Conservation (phyloP, 2,888 invertebrate genomes). For the Lomographa bimaculata region DNA sequence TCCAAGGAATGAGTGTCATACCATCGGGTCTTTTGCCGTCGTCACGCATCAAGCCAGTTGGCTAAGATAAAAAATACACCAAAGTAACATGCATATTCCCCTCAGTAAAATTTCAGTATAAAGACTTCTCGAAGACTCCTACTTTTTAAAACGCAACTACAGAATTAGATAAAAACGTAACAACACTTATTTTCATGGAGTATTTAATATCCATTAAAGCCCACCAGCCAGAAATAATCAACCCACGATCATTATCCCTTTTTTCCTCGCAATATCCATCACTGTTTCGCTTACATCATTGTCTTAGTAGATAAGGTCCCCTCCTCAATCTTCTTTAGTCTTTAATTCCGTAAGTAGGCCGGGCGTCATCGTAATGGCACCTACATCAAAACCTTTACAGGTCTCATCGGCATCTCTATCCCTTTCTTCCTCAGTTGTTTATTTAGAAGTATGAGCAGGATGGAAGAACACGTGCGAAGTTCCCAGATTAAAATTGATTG, state of each 20-base stretch:
- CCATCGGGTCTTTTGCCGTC: no score
- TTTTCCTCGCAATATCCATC: slow-evolving; percentile 61
- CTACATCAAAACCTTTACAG: slow-evolving; percentile 62
- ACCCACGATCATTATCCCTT: slow-evolving; percentile 42
- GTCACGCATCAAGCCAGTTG: no score
- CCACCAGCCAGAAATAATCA: slow-evolving; percentile 10
- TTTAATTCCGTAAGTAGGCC: slow-evolving; percentile 80
- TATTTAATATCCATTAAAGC: slow-evolving; percentile 13
- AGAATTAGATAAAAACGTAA: no score
- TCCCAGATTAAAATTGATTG: slow-evolving; percentile 82
- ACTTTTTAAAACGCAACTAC: no score
- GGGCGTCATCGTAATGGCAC: slow-evolving; percentile 71
- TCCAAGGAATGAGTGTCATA: no score
- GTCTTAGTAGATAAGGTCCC: slow-evolving; percentile 71
- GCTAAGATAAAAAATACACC: no score
- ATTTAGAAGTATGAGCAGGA: slow-evolving; percentile 41
- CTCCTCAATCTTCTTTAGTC: slow-evolving; percentile 78
- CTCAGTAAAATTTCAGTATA: no score
- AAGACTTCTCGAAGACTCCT: no score
- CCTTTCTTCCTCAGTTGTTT: slow-evolving; percentile 35
- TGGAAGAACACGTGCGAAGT: slow-evolving; percentile 52
- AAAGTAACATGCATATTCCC: no score
- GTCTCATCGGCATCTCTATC: slow-evolving; percentile 49
- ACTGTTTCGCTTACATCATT: slow-evolving; percentile 77
- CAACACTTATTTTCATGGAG: no score